phyloP scores from a whole-genome alignment of 2,113 vertebrate species.

The Salvelinus namaycush region DNA sequence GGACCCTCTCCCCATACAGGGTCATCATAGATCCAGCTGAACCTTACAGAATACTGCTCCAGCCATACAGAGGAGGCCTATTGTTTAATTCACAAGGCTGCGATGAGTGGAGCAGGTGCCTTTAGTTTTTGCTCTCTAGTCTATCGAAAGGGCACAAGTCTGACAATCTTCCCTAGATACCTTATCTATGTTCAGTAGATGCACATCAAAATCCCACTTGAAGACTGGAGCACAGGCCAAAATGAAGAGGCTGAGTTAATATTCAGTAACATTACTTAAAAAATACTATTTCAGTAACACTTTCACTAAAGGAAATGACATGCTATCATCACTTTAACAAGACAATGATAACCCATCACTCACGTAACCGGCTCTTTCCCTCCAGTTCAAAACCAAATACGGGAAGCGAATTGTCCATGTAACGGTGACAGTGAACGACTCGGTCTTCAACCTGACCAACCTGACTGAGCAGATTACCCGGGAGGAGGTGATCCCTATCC shows the following conservation, averaged over 20 bases:
- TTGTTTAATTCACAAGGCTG: slow-evolving; percentile 21
- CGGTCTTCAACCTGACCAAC: slow-evolving; percentile 74
- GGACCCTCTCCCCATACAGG: neutral
- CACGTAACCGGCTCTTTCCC: slow-evolving; percentile 14
- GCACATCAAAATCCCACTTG: no score
- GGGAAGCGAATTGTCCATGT: slow-evolving; percentile 79
- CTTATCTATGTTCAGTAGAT: neutral
- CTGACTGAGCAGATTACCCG: slow-evolving; percentile 67
- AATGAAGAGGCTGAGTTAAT: neutral
- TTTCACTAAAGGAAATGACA: no score
- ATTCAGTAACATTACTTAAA: neutral
- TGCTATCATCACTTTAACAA: no score
- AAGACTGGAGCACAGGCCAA: no score
- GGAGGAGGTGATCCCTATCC: slow-evolving; percentile 87
- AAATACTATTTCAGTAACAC: no score
- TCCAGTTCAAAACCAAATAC: slow-evolving; percentile 95
- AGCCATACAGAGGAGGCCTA: slow-evolving; percentile 25
- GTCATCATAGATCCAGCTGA: slow-evolving; percentile 35
- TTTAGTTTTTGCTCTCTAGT: neutral
- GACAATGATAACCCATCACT: neutral
- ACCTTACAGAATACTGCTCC: slow-evolving; percentile 25
- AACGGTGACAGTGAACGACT: slow-evolving; percentile 78
- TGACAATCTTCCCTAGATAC: no score
- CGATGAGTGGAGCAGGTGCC: neutral
- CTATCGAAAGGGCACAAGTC: neutral